Evolutionary conservation across 2,888 invertebrate genomes (phyloP), one percentile per base, ranked within the genome.

Genomic region (Formica aserva): DNA sequence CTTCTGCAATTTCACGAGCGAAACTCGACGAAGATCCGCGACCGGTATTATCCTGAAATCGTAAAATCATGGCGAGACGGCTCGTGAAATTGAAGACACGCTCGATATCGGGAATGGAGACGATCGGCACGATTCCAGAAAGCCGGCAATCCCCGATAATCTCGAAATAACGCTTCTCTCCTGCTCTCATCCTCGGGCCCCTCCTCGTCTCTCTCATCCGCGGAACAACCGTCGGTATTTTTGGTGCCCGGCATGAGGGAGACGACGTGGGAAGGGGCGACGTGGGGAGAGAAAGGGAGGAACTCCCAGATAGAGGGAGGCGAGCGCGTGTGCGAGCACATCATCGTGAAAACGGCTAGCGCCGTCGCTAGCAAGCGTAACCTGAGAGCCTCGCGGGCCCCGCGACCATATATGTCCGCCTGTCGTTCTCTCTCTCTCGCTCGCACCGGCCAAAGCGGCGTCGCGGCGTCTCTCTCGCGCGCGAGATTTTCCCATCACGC

Each of bases 381-480:
- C 93, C 92, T 93, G 94, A 94, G 94, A 94, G 93, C 91, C 91
- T 92, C 91, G 91, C 93, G 88, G 93, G 92, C 92, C 92, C 93
- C 92, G 94, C 92, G 89, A 94, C 94, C 94, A 94, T 94, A 94
- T 94, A 94, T 94, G 94, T 94, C 94, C 94, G 94, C 93, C 92
- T 90, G 86, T 85, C 87, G 86, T 86, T 86, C 87, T 92, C 91
- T 91, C 86, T 93, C 85, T 94, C 94, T 93, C 91, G 69, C 91
- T 93, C 90, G 86, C 91, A 89, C 91, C 78, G 63, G 69, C 84
- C 67, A 65, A 72, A 85, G 63, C 74, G 90, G 84, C 91, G 87
- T 91, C 88, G 76, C 82, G 83, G 80, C 78, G 35, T 90, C 85
- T 88, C 82, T 69, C 85, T 90, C 65, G 26, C 76, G 63, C 65